phyloP scores from a whole-genome alignment of 2,888 invertebrate genomes.

The Aphodius granarius region DNA sequence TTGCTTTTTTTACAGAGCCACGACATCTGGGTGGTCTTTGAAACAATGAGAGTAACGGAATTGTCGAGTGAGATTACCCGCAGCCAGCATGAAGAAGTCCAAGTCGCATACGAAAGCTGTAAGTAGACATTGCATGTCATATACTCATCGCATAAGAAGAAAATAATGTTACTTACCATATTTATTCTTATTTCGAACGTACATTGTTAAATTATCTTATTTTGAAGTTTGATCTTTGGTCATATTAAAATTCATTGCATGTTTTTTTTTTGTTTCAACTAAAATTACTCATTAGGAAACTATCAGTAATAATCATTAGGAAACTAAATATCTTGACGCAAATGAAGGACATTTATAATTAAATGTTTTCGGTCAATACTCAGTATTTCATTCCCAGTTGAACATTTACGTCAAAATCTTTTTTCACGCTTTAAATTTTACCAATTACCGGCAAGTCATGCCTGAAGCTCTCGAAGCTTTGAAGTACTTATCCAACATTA shows the following conservation, averaged over 20 bases:
- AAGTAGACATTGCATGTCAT: constrained; percentile 32
- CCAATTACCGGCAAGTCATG: not conserved
- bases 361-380: not conserved
- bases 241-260: no score
- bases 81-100: constrained; percentile 54
- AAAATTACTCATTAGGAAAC: not conserved
- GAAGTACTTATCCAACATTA: not conserved
- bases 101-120: constrained; percentile 52
- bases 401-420: not conserved
- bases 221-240: no score
- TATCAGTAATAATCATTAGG: not conserved
- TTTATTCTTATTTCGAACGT: not conserved
- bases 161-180: not conserved
- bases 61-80: constrained; percentile 53
- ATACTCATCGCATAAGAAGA: not conserved
- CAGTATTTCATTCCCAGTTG: not conserved
- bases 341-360: not conserved
- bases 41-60: constrained; percentile 53
- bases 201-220: no score
- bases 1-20: constrained; percentile 19
- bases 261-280: not conserved
- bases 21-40: constrained; percentile 41
- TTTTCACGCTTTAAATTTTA: not conserved
- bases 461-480: not conserved
- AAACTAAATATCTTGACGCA: not conserved